Evolutionary conservation across 2,797 vertebrate genomes (phyloP).

Genomic region (Phaenicophaeus curvirostris): DNA sequence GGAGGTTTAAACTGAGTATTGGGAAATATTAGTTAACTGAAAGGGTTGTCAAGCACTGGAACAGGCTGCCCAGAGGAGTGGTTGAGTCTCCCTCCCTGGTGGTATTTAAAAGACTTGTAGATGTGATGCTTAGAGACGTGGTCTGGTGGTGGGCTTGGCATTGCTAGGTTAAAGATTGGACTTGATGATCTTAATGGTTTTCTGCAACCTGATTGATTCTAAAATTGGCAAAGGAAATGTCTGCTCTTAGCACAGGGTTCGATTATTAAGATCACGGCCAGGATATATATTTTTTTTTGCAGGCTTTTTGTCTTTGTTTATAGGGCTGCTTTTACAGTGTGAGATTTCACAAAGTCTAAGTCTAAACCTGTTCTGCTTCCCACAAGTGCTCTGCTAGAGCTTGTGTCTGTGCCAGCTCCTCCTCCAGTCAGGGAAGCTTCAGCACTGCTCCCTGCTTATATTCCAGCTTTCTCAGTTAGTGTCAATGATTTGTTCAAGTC

Average conservation of each 20-base stretch:
- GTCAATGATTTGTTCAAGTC: background rate
- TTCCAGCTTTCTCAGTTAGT: background rate
- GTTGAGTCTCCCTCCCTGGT: too few species aligned
- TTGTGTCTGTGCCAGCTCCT: background rate
- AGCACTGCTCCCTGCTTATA: background rate
- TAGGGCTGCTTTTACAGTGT: background rate
- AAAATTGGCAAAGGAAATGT: background rate
- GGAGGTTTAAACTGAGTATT: too few species aligned
- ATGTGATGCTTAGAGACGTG: too few species aligned
- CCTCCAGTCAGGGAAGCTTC: background rate
- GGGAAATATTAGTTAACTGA: too few species aligned
- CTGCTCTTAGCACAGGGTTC: background rate
- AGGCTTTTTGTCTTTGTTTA: background rate
- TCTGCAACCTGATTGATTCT: too few species aligned
- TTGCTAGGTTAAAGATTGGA: too few species aligned
- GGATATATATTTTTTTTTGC: background rate
- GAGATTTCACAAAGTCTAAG: background rate
- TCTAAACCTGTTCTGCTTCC: background rate
- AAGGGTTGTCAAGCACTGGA: too few species aligned
- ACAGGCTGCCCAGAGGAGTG: too few species aligned
- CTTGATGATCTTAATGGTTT: too few species aligned
- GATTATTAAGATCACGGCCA: background rate
- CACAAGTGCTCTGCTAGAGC: too few species aligned
- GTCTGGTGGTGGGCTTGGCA: too few species aligned
- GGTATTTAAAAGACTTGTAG: too few species aligned